Conservation (phyloP, 2,888 invertebrate species). For the Mylabris sibirica region DNA sequence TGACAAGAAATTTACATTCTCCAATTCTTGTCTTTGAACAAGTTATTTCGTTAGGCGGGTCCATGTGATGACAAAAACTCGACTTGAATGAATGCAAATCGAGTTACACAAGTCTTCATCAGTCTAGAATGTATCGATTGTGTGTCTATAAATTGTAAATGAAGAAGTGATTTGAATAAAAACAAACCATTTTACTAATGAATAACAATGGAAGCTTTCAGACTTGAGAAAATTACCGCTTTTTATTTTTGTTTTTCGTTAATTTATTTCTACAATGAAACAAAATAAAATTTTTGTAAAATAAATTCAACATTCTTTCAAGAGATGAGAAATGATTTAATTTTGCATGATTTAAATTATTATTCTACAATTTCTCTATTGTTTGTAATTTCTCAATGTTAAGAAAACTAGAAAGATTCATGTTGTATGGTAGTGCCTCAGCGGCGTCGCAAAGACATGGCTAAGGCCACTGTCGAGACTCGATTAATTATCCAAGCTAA, state of each 20-base stretch:
- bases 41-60: constrained; percentile 32
- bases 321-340: too few species aligned
- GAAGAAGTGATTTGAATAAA: neutral
- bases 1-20: constrained; percentile 32
- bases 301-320: too few species aligned
- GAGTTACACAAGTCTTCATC: constrained; percentile 25
- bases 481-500: constrained; percentile 24
- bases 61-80: constrained; percentile 31
- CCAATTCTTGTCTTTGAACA: constrained; percentile 33
- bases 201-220: neutral
- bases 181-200: neutral
- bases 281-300: neutral
- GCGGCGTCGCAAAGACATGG: constrained; percentile 11
- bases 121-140: constrained; percentile 28
- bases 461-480: constrained; percentile 10
- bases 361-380: neutral
- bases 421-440: constrained; percentile 6
- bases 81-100: constrained; percentile 33
- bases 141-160: constrained; percentile 19
- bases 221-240: neutral
- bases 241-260: neutral
- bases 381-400: neutral
- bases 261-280: neutral
- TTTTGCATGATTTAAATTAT: neutral
- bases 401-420: neutral